phyloP scores from a whole-genome alignment of 2,888 invertebrate species.

The Notodonta dromedarius region DNA sequence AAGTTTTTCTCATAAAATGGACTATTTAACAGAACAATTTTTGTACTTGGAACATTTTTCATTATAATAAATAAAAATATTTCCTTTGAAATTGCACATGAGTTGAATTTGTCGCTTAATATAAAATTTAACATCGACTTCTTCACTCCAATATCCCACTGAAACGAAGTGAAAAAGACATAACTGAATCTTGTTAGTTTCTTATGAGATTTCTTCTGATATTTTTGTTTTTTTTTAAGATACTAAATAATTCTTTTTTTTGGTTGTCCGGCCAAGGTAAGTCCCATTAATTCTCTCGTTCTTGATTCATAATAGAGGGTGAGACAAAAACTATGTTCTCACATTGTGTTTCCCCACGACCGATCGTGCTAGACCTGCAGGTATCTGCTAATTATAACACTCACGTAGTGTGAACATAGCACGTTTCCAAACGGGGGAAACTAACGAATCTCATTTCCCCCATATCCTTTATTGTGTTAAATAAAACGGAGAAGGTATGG shows the following conservation, averaged over 20 bases:
- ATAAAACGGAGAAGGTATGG: constrained; percentile 26
- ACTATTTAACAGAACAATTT: constrained; percentile 16
- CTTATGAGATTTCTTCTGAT: neutral
- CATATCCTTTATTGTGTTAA: constrained; percentile 31
- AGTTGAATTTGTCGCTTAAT: neutral
- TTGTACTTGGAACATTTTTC: constrained; percentile 27
- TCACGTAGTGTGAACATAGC: neutral
- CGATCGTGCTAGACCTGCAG: no score
- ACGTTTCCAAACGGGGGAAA: constrained; percentile 20
- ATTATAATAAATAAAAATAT: constrained; percentile 2
- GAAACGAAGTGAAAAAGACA: neutral
- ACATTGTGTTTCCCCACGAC: no score
- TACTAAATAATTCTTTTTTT: no score
- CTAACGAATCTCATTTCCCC: constrained; percentile 45
- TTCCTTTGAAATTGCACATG: neutral
- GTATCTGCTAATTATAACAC: neutral
- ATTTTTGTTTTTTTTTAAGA: no score
- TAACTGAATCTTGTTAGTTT: neutral
- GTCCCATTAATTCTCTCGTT: no score
- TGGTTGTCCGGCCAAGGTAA: no score
- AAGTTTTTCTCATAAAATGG: constrained; percentile 18
- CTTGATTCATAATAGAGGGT: no score
- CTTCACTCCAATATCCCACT: neutral
- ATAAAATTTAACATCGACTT: neutral
- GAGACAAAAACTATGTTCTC: no score